Conservation (phyloP, 2,113 vertebrate species). For the Macrotus californicus region DNA sequence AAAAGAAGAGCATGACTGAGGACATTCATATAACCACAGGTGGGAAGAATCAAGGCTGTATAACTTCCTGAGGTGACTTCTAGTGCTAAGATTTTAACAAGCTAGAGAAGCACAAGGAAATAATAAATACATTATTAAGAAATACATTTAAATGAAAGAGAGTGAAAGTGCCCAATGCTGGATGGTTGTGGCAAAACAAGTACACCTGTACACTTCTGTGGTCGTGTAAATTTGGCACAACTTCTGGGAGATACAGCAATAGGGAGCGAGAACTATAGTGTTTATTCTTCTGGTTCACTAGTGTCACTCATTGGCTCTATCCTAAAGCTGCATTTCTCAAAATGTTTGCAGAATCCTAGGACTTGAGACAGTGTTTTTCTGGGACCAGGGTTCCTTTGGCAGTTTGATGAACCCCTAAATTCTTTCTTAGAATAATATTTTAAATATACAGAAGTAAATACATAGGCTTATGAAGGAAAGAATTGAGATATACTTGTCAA, state of each 20-base stretch:
- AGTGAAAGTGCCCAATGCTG: neutral
- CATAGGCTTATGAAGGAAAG: neutral
- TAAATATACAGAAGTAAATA: constrained; percentile 14
- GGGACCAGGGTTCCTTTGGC: neutral
- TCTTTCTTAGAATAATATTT: neutral
- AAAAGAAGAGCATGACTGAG: neutral
- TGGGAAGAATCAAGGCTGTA: neutral
- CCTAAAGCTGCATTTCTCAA: constrained; percentile 14
- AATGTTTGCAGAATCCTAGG: neutral
- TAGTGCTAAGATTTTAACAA: constrained; percentile 15
- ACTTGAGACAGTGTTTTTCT: neutral
- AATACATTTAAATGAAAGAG: neutral
- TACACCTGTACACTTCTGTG: neutral
- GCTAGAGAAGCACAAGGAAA: neutral
- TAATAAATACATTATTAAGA: neutral
- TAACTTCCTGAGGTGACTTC: neutral
- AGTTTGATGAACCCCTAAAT: neutral
- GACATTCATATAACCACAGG: neutral
- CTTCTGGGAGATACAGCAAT: neutral
- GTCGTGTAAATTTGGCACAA: neutral
- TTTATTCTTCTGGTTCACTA: neutral
- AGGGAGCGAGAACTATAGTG: neutral
- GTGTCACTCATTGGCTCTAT: neutral
- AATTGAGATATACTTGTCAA: neutral
- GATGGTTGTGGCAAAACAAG: neutral